Percentiles rank a stretch among this genome's conserved stretches.
Evolutionary conservation across 2,888 invertebrate genomes (phyloP).

Genomic region (Cordilura impudica): DNA sequence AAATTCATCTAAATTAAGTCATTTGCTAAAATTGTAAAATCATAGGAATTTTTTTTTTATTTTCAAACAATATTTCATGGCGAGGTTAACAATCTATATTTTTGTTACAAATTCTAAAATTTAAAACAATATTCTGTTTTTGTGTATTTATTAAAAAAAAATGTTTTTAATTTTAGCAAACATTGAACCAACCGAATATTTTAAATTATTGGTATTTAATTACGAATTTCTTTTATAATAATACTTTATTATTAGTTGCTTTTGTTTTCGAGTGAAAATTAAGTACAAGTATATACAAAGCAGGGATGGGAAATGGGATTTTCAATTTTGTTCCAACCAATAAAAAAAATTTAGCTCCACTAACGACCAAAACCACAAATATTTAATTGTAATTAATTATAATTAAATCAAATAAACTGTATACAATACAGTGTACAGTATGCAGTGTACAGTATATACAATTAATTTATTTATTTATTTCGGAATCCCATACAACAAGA

Average conservation of each 20-base stretch:
- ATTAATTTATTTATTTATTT: too few species aligned
- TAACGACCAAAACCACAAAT: too few species aligned
- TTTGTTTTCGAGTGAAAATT: neutral
- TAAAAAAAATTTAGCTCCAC: too few species aligned
- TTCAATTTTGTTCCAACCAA: too few species aligned
- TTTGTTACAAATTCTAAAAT: neutral
- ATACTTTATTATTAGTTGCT: slow-evolving; percentile 29
- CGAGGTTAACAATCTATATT: slow-evolving; percentile 48
- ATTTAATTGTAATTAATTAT: too few species aligned
- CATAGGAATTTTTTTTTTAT: slow-evolving; percentile 14
- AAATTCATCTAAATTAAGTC: slow-evolving; percentile 52
- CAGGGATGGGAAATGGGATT: too few species aligned
- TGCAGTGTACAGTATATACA: too few species aligned
- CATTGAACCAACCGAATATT: neutral
- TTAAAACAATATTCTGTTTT: too few species aligned
- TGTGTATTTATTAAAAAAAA: too few species aligned
- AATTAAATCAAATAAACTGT: too few species aligned
- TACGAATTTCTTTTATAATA: slow-evolving; percentile 3
- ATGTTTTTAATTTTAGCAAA: neutral
- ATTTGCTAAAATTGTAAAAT: slow-evolving; percentile 61
- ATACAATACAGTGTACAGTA: too few species aligned
- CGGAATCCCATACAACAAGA: too few species aligned
- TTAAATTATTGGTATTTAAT: neutral
- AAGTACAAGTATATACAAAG: neutral
- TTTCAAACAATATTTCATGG: slow-evolving; percentile 48